Evolutionary conservation across 2,888 invertebrate genomes (phyloP).

Genomic region (Drosophila pullipes): DNA sequence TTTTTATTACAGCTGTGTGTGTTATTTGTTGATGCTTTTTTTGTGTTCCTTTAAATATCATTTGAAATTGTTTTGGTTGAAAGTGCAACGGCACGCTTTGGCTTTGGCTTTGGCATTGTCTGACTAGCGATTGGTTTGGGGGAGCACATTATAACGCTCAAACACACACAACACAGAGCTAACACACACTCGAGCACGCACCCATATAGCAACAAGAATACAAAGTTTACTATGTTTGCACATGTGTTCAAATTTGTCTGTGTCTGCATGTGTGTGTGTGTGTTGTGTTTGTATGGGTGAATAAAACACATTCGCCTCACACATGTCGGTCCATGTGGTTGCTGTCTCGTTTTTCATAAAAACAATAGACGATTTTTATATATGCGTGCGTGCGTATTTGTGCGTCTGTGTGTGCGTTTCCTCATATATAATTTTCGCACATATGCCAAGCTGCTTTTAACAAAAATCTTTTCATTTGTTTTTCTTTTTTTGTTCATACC

Average conservation of each 20-base stretch:
- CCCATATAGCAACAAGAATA: constrained; percentile 43
- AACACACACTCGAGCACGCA: constrained; percentile 51
- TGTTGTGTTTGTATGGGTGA: constrained; percentile 14
- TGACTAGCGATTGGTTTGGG: constrained; percentile 19
- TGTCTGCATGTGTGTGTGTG: background rate
- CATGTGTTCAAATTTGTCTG: background rate
- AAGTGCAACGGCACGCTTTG: constrained; percentile 71
- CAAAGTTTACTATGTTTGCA: constrained; percentile 31
- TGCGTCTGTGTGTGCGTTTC: constrained; percentile 12
- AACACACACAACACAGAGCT: constrained; percentile 15
- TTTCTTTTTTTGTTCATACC: background rate
- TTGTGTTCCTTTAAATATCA: constrained; percentile 52
- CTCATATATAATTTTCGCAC: constrained; percentile 64
- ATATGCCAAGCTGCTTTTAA: constrained; percentile 69
- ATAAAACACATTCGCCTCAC: constrained; percentile 49
- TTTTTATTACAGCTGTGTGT: constrained; percentile 55
- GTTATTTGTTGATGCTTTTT: constrained; percentile 7
- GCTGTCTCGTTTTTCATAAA: constrained; percentile 47
- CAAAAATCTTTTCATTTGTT: constrained; percentile 51
- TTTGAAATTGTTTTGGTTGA: constrained; percentile 73
- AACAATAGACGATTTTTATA: constrained; percentile 55
- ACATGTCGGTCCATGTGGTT: constrained; percentile 52
- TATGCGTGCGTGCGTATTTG: constrained; percentile 21
- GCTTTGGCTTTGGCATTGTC: constrained; percentile 66
- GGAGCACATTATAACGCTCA: constrained; percentile 5